These are phyloP conservation scores for Spisula solida DNA, from an alignment of 2,888 invertebrate species.

Conservation along the genomic window DNA sequence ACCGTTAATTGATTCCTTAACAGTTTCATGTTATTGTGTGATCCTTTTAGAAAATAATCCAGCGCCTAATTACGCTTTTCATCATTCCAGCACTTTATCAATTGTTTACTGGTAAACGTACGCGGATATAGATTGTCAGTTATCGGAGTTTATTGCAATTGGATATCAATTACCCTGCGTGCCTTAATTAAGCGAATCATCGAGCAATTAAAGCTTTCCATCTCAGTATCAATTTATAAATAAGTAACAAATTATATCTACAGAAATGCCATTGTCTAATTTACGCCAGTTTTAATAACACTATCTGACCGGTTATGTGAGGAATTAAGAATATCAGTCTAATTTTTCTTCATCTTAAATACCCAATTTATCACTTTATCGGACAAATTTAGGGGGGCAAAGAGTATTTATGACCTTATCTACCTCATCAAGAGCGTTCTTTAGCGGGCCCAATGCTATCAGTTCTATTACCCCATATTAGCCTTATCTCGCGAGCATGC, in stretches of 20 bases:
- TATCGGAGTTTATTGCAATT: constrained; percentile 19
- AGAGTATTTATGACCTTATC: constrained; percentile 46
- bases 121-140: constrained; percentile 1
- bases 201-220: constrained; percentile 12
- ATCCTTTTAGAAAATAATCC: constrained; percentile 24
- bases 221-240: constrained; percentile 10
- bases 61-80: constrained; percentile 17
- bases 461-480: constrained; percentile 64
- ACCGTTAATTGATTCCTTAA: constrained; percentile 4
- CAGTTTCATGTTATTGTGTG: constrained; percentile 5
- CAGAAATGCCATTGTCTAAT: constrained; percentile 12
- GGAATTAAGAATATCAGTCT: constrained; percentile 32
- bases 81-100: constrained; percentile 5
- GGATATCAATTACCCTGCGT: constrained; percentile 14
- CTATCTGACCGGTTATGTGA: constrained; percentile 22
- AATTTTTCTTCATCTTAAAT: constrained; percentile 39
- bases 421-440: constrained; percentile 33
- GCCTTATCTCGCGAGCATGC: constrained; percentile 66
- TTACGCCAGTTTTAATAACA: constrained; percentile 28
- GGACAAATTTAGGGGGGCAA: constrained; percentile 42
- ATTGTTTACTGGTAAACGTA: not conserved
- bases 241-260: constrained; percentile 18
- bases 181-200: constrained; percentile 22
- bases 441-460: constrained; percentile 40
- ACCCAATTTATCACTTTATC: constrained; percentile 41